Conservation (phyloP, 2,797 vertebrate genomes). For the Bryconaethiops microstoma region DNA sequence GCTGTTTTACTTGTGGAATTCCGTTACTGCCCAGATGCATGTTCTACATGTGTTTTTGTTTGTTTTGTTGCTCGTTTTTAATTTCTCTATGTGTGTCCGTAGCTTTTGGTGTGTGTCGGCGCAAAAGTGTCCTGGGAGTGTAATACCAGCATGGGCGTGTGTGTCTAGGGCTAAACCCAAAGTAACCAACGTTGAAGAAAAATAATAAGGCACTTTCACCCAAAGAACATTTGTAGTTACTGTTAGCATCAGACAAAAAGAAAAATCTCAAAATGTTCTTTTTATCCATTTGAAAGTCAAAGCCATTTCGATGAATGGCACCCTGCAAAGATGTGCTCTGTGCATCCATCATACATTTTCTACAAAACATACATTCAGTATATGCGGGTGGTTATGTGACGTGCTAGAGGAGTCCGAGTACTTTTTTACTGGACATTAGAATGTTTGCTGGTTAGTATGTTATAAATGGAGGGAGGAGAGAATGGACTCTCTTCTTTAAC, state of each 20-base stretch:
- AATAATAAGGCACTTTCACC: slow-evolving; percentile 46
- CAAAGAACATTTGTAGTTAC: slow-evolving; percentile 49
- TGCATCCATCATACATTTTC: slow-evolving; percentile 25
- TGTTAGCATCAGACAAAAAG: slow-evolving; percentile 23
- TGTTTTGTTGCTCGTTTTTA: slow-evolving; percentile 57
- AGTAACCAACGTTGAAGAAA: slow-evolving; percentile 45
- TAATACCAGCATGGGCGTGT: slow-evolving; percentile 44
- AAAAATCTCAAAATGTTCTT: slow-evolving; percentile 5
- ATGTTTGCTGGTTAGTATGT: slow-evolving; percentile 29
- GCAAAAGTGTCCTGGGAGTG: slow-evolving; percentile 40
- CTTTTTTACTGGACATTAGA: background rate
- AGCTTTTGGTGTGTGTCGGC: slow-evolving; percentile 27
- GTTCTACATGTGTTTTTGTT: slow-evolving; percentile 60
- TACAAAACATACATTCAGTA: slow-evolving; percentile 32
- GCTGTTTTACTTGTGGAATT: slow-evolving; percentile 62
- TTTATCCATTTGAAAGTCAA: slow-evolving; percentile 35
- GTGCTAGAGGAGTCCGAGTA: slow-evolving; percentile 3
- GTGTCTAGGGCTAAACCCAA: slow-evolving; percentile 48
- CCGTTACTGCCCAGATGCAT: slow-evolving; percentile 73
- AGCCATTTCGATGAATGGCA: slow-evolving; percentile 12
- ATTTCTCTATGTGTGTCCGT: slow-evolving; percentile 56
- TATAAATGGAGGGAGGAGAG: slow-evolving; percentile 9
- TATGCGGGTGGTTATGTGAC: slow-evolving; percentile 4
- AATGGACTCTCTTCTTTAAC: slow-evolving; percentile 15
- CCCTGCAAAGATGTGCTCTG: slow-evolving; percentile 1